phyloP scores from a whole-genome alignment of 2,113 vertebrate genomes.

The Brachionichthys hirsutus region DNA sequence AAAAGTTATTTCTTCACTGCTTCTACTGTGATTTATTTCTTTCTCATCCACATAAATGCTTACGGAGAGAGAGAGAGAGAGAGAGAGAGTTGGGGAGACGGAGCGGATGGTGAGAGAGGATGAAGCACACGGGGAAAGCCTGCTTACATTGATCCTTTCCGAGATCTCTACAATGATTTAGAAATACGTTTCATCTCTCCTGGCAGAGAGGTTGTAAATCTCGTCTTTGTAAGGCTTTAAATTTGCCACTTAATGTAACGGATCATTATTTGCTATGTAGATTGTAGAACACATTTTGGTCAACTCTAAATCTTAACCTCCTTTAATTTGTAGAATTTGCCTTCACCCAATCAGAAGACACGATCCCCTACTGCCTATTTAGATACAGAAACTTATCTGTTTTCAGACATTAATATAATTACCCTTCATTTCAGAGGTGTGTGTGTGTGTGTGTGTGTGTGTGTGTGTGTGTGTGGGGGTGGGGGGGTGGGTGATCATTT shows the following conservation, averaged over 20 bases:
- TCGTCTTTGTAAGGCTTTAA: slow-evolving; percentile 41
- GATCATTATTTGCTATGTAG: slow-evolving; percentile 48
- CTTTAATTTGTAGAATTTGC: too few species aligned
- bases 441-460: too few species aligned
- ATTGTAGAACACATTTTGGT: slow-evolving; percentile 21
- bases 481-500: too few species aligned
- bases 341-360: too few species aligned
- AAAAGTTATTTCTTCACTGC: slow-evolving; percentile 79
- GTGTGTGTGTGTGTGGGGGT: too few species aligned
- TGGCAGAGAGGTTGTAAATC: slow-evolving; percentile 54
- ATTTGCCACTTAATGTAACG: slow-evolving; percentile 33
- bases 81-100: slow-evolving; percentile 12
- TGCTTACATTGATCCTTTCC: slow-evolving; percentile 68
- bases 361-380: too few species aligned
- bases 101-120: slow-evolving; percentile 27
- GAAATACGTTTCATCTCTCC: slow-evolving; percentile 53
- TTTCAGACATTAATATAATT: too few species aligned
- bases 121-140: slow-evolving; percentile 54
- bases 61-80: slow-evolving; percentile 35
- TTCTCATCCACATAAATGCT: slow-evolving; percentile 65
- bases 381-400: too few species aligned
- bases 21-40: slow-evolving; percentile 74
- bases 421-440: too few species aligned
- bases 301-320: slow-evolving; percentile 13
- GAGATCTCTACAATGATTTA: slow-evolving; percentile 66